Evolutionary conservation across 2,113 vertebrate species (phyloP).

Genomic region (Pachycephala philippinensis): DNA sequence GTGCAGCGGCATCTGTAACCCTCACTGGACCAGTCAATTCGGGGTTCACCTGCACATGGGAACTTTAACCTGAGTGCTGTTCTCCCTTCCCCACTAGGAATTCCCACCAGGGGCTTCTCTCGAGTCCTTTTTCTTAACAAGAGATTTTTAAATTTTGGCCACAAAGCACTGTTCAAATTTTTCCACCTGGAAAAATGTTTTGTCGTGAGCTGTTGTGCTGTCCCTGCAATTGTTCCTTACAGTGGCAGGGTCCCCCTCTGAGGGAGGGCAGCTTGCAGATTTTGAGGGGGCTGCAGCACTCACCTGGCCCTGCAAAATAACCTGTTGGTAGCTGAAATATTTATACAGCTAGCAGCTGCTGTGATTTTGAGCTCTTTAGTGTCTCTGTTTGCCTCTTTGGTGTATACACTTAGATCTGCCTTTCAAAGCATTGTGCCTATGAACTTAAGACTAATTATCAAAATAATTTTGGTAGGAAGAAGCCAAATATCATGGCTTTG

Average conservation of each 20-base stretch:
- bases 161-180: neutral
- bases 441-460: neutral
- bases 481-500: neutral
- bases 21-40: rapidly evolving
- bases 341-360: neutral
- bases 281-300: neutral
- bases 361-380: neutral
- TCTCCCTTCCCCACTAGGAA: neutral
- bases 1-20: neutral
- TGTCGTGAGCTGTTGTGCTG: neutral
- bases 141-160: neutral
- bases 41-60: neutral
- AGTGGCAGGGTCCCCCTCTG: neutral
- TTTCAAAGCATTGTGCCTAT: neutral
- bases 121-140: neutral
- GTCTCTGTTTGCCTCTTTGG: neutral
- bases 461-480: neutral
- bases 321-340: neutral
- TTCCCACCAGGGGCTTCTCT: neutral
- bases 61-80: neutral
- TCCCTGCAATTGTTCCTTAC: neutral
- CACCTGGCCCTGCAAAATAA: neutral
- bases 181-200: neutral
- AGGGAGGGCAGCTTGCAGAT: neutral
- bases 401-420: neutral